Evolutionary conservation across 1,140 invertebrate species (phyloP).

Genomic region (Antheraea pernyi): DNA sequence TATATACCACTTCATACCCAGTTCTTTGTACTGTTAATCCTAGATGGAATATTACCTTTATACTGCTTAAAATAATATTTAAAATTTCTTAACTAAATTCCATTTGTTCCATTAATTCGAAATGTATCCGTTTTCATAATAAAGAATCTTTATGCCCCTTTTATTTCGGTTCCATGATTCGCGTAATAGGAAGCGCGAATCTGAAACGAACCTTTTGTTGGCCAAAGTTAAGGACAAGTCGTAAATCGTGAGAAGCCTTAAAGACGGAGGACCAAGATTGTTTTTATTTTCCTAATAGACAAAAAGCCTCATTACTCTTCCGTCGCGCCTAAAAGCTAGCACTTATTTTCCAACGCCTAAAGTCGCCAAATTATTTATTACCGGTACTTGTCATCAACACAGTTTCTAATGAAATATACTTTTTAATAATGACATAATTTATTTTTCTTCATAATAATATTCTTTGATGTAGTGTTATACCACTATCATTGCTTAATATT

Average conservation of each 20-base stretch:
- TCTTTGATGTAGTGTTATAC: too few species aligned
- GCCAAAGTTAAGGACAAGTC: constrained; percentile 1
- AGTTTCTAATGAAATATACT: neutral
- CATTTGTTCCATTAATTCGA: too few species aligned
- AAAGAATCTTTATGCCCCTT: neutral
- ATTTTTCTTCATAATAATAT: neutral
- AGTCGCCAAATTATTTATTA: constrained; percentile 3
- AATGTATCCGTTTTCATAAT: neutral
- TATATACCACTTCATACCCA: too few species aligned
- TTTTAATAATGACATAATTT: neutral
- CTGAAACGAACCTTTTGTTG: constrained; percentile 13
- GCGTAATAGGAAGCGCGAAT: constrained; percentile 15
- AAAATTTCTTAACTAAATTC: too few species aligned
- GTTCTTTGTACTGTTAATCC: too few species aligned
- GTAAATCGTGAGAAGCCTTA: constrained; percentile 12
- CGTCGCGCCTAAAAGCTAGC: constrained; percentile 5
- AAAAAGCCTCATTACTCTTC: constrained; percentile 14
- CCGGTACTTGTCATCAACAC: neutral
- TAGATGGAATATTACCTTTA: too few species aligned
- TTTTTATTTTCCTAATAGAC: constrained; percentile 14
- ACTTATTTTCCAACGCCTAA: constrained; percentile 2
- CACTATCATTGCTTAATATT: too few species aligned
- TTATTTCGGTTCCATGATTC: neutral
- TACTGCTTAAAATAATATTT: too few species aligned
- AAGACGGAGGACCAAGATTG: constrained; percentile 7